A percentile compares a stretch with the other conserved stretches of the same genome.
These are phyloP conservation scores for Crossocerus cetratus DNA, from an alignment of 2,888 invertebrate genomes.

Conservation along the genomic window DNA sequence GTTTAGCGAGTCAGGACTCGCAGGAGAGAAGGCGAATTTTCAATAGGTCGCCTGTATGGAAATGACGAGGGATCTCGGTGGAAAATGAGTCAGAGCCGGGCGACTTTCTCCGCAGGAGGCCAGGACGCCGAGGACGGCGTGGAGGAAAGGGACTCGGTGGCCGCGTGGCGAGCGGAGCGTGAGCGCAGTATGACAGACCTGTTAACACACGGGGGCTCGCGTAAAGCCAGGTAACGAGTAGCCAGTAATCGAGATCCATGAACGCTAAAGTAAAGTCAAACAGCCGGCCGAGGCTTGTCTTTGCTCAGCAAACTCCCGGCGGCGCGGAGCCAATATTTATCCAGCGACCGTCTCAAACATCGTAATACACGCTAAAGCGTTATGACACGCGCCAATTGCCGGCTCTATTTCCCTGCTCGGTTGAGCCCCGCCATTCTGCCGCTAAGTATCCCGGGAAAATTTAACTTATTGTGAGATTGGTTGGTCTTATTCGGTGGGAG, in stretches of 20 bases:
- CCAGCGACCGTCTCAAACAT: constrained; percentile 61
- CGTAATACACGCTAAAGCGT: constrained; percentile 60
- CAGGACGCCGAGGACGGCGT: background rate
- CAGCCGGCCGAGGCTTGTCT: constrained; percentile 60
- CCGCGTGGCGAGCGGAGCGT: constrained; percentile 18
- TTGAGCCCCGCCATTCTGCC: background rate
- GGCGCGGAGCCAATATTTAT: constrained; percentile 68
- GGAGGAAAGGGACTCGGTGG: background rate
- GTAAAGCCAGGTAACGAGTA: constrained; percentile 62
- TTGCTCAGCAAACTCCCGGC: constrained; percentile 68
- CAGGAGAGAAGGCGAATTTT: background rate
- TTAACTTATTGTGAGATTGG: too few relatives aligned
- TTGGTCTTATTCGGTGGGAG: too few relatives aligned
- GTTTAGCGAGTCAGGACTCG: background rate
- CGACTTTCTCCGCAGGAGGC: background rate
- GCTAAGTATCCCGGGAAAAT: background rate
- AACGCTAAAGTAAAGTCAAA: constrained; percentile 67
- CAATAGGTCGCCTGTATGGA: background rate
- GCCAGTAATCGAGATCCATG: constrained; percentile 67
- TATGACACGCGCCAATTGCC: constrained; percentile 59
- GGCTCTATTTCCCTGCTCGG: constrained; percentile 31
- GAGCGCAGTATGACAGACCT: constrained; percentile 51
- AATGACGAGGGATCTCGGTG: background rate
- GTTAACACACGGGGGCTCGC: constrained; percentile 51
- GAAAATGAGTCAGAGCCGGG: background rate